phyloP scores from a whole-genome alignment of 2,888 invertebrate genomes.

The Caenorhabditis sp. region DNA sequence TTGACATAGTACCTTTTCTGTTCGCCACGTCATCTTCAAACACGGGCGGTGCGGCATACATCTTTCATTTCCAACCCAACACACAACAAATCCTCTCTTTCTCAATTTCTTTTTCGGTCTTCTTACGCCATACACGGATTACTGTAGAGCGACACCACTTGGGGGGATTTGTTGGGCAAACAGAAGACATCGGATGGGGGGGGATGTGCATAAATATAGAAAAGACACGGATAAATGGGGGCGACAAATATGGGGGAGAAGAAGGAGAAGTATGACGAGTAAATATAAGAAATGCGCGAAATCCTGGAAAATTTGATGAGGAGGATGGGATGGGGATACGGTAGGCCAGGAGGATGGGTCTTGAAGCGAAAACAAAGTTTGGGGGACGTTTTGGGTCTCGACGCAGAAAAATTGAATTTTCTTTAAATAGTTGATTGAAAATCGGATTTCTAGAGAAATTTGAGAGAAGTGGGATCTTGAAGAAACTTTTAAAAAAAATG shows the following conservation, averaged over 20 bases:
- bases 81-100: not conserved
- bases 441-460: not conserved
- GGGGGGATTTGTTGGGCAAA: conserved; percentile 7
- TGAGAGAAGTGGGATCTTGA: not conserved
- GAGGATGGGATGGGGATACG: not conserved
- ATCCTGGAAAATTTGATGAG: conserved; percentile 21
- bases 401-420: no score
- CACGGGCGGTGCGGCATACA: not conserved
- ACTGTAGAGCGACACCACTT: not conserved
- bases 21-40: not conserved
- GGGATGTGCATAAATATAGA: conserved; percentile 49
- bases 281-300: conserved; percentile 43
- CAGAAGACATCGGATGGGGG: no score
- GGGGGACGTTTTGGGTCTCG: no score
- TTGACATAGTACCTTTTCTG: conserved; percentile 9
- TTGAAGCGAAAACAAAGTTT: no score
- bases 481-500: not conserved
- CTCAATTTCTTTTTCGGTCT: no score
- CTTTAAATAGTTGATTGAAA: no score
- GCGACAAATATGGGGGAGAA: conserved; percentile 6
- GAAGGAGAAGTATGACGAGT: no score
- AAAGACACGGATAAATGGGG: conserved; percentile 28
- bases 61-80: not conserved
- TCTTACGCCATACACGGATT: not conserved
- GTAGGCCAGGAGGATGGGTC: not conserved